Conservation (phyloP, 2,113 vertebrate species). For the Antechinus flavipes region DNA sequence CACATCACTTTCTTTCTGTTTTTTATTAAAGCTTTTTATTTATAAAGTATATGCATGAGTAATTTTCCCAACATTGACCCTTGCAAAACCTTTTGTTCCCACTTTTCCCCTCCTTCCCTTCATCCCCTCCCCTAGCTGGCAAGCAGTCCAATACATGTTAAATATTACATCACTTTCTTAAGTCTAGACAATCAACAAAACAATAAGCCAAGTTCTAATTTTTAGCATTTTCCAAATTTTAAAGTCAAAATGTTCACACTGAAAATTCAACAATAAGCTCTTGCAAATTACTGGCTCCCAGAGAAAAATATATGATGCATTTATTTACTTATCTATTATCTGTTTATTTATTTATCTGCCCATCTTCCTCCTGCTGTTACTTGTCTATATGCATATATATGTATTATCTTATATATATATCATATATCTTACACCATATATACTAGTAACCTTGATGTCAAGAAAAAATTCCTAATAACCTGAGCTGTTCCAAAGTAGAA, state of each 20-base stretch:
- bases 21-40: too few relatives aligned
- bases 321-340: too few relatives aligned
- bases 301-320: too few relatives aligned
- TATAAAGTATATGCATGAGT: too few relatives aligned
- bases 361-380: neutral
- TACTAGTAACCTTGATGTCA: neutral
- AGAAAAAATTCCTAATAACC: neutral
- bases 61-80: too few relatives aligned
- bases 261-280: neutral
- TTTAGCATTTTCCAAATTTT: neutral
- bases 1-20: neutral
- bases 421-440: too few relatives aligned
- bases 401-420: too few relatives aligned
- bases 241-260: neutral
- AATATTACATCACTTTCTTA: neutral
- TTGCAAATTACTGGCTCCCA: neutral
- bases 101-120: too few relatives aligned
- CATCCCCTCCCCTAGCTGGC: too few relatives aligned
- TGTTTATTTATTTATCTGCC: neutral
- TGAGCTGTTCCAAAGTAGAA: too few relatives aligned
- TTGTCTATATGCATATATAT: neutral
- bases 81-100: too few relatives aligned
- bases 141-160: too few relatives aligned
- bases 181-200: neutral
- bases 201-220: neutral